Base-by-base conservation (phyloP, 2,888 invertebrate species). In the Pherbina coryleti region DNA sequence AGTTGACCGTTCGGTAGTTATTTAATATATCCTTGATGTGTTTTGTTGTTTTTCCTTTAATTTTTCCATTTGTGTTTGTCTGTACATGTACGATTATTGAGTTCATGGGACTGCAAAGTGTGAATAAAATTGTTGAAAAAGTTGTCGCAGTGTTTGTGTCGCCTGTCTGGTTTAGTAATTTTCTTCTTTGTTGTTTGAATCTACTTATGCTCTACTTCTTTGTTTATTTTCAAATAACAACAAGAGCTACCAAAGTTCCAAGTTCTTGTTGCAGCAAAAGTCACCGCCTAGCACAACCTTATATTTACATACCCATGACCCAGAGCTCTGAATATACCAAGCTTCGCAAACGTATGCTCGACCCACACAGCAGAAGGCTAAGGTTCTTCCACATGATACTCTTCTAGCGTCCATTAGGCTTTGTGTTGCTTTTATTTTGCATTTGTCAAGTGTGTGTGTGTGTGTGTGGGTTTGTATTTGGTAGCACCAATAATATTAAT, bases 1-100 rank as follows among this genome's bases (percentile, higher is more conserved):
- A 85, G 84, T 81, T 85, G 86, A 85, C 86, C 85, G 83, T 80
- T 83, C 76, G 82, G 62, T 31, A 75, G 82, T 84, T 85, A 86
- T 84, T 85, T 86, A 86, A 85, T 85, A 86, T 84, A 85, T 86
- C 86, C 85, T 84, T 85, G 84, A 85, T 85, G 85, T 85, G 85
- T 85, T 85, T 83, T 84, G 82, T 82, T 84, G 86, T 83, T 85
- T 82, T 84, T 84, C 84, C 84, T 81, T 81, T 83, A 79, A 75
- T 77, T 70, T 75, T 82, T 67, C 19, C n/a, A 19, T 55, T 55
- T 55, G 22, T 55, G 55, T 55, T 55, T 55, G 22, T 64, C 8
- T 31, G 34, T 51, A 69, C 64, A 60, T 34, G 70, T 62, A 49
- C 44, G 37, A 9, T 5, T 37, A 9, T 55, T 53, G 72, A 62